Base-by-base conservation (phyloP, 2,113 vertebrate species). In the Ornithorhynchus anatinus region DNA sequence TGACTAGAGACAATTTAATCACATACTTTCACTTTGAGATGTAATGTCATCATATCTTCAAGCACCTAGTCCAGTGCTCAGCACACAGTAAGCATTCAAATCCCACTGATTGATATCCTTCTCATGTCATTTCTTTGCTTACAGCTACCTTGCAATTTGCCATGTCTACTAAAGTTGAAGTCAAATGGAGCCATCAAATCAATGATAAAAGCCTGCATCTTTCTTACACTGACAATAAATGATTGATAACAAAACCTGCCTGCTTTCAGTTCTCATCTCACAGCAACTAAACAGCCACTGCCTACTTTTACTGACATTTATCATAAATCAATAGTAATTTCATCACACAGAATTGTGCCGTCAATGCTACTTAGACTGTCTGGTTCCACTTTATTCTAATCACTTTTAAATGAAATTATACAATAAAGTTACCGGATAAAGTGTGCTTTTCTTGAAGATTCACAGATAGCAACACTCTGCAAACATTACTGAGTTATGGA, bases 311-410 rank as follows among this genome's bases (percentile, higher is more conserved):
- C 90, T 88, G 92, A 94, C 94, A 92, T 94, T 94, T 94, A 92
- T 94, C 92, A 96, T 97, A 97, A 96, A 97, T 97, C 95, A 96
- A 92, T 91, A 92, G 89, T 91, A 94, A 94, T 96, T 95, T 96
- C 90, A 95, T 94, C 91, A 95, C 69, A 88, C 63, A 83, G 85
- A 90, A 91, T 94, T 77, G 85, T 88, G 86, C 86, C 90, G 88
- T 92, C 87, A 84, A 85, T 86, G 91, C 80, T 79, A 72, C 80
- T 93, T 76, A 86, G 89, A 84, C 74, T 89, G 89, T 86, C 84
- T 93, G 89, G 68, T 84, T 87, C 88, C 76, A 74, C 77, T 92
- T 89, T 86, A 85, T 70, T 39, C 51, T 81, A 77, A 86, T 81
- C 89, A 64, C 77, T 74, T 70, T 79, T 82, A 88, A 88, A 4